Evolutionary conservation across 2,797 vertebrate species (phyloP), one percentile per base, ranked within the genome.

Genomic region (Phataginus tricuspis): DNA sequence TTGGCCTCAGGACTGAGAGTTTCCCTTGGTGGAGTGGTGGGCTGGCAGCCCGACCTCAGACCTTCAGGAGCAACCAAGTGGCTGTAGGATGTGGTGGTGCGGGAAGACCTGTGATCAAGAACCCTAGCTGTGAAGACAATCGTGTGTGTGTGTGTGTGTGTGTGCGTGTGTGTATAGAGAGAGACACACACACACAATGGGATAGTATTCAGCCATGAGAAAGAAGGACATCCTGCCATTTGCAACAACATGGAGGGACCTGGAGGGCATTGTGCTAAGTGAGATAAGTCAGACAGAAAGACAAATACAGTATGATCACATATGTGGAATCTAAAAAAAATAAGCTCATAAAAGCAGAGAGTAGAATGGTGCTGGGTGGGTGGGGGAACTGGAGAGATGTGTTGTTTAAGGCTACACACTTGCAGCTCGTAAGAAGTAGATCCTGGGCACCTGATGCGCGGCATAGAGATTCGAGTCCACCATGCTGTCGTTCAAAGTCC

Each of bases 21-120:
- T 51, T 57, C 0, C 0, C 68, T 42, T 21, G 31, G 23, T 18
- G 3, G 42, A 29, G 15, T 21, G 23, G 16, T 25, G 13, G 66
- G 13, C 2, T 5, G 31, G 31, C 31, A 21, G 13, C 25, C 53
- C 42, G 45, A 31, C 13, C 25, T 19, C 72, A 51, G 53, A 31
- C 0, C 0, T 25, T 5, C 11, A 25, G 16, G 31, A 45, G n/a
- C 4, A 16, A 45, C 14, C 3, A 10, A 4, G 16, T 29, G 34
- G 3, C 49, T 10, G 0, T 0, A 23, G 57, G 53, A 27, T 1
- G 23, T 4, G 16, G 29, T 13, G 5, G 25, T 13, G 34, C 19
- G n/a, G 1, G 12, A 68, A 6, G n/a, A 59, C 23, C 13, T 11
- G 10, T 42, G 45, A 21, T 53, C 5, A 10, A 27, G 42, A 63